Percentiles rank a stretch among this genome's conserved stretches.
Conservation (phyloP, 2,888 invertebrate genomes). For the Morpho achilles region DNA sequence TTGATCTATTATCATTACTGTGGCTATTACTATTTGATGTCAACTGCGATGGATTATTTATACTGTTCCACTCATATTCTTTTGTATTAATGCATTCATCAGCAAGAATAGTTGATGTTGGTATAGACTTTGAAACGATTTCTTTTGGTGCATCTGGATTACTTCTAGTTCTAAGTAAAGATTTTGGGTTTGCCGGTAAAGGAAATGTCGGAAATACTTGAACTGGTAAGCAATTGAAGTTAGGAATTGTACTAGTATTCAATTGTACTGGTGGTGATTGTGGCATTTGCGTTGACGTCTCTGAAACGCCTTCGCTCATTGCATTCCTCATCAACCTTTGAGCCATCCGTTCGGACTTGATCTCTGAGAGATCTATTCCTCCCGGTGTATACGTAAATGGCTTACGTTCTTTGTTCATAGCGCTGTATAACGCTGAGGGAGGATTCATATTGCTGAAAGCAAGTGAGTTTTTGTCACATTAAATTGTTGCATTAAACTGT, state of each 20-base stretch:
- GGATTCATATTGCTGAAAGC: conserved; percentile 81
- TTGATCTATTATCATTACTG: too few relatives aligned
- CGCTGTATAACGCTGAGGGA: conserved; percentile 91
- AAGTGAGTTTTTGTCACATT: conserved; percentile 18
- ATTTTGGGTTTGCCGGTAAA: conserved; percentile 84
- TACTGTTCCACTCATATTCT: too few relatives aligned
- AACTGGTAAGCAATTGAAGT: conserved; percentile 70
- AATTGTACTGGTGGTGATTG: conserved; percentile 73
- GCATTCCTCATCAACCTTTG: conserved; percentile 80
- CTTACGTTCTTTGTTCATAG: conserved; percentile 95
- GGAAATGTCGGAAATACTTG: conserved; percentile 81
- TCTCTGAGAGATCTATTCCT: conserved; percentile 93
- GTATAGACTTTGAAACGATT: not conserved
- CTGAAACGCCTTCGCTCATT: conserved; percentile 85
- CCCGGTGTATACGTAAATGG: conserved; percentile 97
- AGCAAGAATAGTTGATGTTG: conserved; percentile 6
- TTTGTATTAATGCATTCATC: too few relatives aligned
- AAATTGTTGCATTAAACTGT: conserved; percentile 29
- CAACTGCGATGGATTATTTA: too few relatives aligned
- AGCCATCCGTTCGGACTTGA: conserved; percentile 94
- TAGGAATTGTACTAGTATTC: conserved; percentile 60
- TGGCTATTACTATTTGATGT: conserved; percentile 23
- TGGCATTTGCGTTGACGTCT: conserved; percentile 73
- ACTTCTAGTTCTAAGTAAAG: conserved; percentile 63
- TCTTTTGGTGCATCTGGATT: conserved; percentile 49